Base-by-base conservation (phyloP, 2,113 vertebrate species). In the Amphiprion percula region DNA sequence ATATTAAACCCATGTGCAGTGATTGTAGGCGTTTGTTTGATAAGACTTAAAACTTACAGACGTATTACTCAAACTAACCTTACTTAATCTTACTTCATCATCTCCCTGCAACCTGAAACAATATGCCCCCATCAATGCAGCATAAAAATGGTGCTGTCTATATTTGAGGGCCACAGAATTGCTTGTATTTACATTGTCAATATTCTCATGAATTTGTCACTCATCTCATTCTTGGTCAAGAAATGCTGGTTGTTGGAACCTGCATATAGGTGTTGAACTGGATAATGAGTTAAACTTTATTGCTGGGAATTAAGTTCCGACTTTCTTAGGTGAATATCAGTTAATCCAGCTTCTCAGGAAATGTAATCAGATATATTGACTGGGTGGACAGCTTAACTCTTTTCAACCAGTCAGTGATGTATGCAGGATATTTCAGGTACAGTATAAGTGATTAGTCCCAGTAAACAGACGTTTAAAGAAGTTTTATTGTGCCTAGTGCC, bases 401-500 rank as follows among this genome's bases (percentile, higher is more conserved):
- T 23, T 52, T 56, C 17, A 37, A 52, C 14, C 26, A 55, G 7
- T 60, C 56, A 26, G n/a, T 44, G 26, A 46, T 26, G 46, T 33
- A 46, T n/a, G 66, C 24, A 52, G 52, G 68, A 77, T 28, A 21
- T 46, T 69, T 75, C 66, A 58, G 63, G 61, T 76, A 64, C 33
- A 37, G 8, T 37, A 9, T 26, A 28, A 68, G 37, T 41, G 41
- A 52, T 75, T 68, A 79, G 59, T 75, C 56, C 26, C 52, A 46
- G 10, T 70, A 70, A 83, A 64, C 47, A 67, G 65, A 64, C 55
- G 21, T 68, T 80, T 73, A 81, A 24, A 65, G 70, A 84, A 73
- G 21, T 72, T 72, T 54, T 28, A 53, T 74, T 47, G 64, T 79
- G 68, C 84, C 88, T 87, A 86, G 72, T 71, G 64, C 49, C 69